A percentile compares a stretch with the other conserved stretches of the same genome.
These are phyloP conservation scores for Cyprinodon tularosa DNA, from an alignment of 2,113 vertebrate species.

Conservation along the genomic window DNA sequence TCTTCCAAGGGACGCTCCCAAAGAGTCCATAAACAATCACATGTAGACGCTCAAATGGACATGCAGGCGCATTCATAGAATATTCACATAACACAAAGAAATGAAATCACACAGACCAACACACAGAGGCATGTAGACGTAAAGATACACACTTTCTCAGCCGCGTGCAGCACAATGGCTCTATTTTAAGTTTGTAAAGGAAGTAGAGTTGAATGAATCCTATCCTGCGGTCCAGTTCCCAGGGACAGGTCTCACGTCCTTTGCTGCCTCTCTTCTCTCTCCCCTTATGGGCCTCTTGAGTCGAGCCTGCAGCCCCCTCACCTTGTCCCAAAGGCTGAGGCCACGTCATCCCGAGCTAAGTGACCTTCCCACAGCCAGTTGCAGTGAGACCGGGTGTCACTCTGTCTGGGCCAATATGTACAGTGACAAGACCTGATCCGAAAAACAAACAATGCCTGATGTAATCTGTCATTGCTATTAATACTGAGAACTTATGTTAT, in stretches of 20 bases:
- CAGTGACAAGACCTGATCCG: conserved; percentile 29
- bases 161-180: conserved; percentile 97
- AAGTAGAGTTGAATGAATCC: conserved; percentile 99
- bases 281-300: conserved; percentile 86
- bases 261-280: conserved; percentile 84
- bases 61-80: conserved; percentile 50
- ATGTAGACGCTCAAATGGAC: conserved; percentile 82
- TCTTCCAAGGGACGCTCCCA: conserved; percentile 91
- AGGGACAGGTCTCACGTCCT: conserved; percentile 96
- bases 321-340: conserved; percentile 50
- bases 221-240: conserved; percentile 99
- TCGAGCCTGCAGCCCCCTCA: conserved; percentile 77
- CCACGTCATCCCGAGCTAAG: conserved; percentile 56
- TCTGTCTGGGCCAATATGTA: conserved; percentile 47
- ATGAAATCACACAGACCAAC: conserved; percentile 32
- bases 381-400: conserved; percentile 27
- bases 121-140: conserved; percentile 65
- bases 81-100: conserved; percentile 54
- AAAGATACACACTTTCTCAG: conserved; percentile 85
- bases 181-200: conserved; percentile 98
- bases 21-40: conserved; percentile 89
- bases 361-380: conserved; percentile 72
- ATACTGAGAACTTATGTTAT: conserved; percentile 52
- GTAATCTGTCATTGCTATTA: conserved; percentile 53
- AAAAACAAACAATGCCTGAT: conserved; percentile 36